Evolutionary conservation across 1,140 invertebrate genomes (phyloP).

Genomic region (Orius insidiosus): DNA sequence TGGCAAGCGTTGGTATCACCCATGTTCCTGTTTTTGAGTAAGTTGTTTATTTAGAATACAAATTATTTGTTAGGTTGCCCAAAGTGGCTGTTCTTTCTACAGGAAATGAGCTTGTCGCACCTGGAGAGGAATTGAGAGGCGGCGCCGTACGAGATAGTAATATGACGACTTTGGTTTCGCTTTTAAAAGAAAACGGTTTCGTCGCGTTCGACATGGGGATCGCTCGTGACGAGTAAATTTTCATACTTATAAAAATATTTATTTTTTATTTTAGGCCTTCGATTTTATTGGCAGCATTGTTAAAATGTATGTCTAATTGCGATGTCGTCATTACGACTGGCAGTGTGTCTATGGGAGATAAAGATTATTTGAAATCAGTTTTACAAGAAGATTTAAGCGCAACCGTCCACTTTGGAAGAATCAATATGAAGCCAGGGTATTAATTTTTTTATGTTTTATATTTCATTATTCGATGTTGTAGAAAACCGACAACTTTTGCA

Average conservation of each 20-base stretch:
- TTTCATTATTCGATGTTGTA: too few species aligned
- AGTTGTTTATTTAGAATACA: conserved; percentile 7
- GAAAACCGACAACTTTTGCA: conserved; percentile 90
- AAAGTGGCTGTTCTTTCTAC: conserved; percentile 72
- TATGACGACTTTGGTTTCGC: conserved; percentile 52
- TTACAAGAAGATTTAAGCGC: conserved; percentile 56
- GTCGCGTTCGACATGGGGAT: conserved; percentile 47
- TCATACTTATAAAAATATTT: conserved; percentile 5
- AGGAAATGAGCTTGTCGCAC: conserved; percentile 70
- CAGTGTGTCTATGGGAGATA: conserved; percentile 93
- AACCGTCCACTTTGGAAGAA: conserved; percentile 71
- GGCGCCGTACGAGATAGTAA: conserved; percentile 81
- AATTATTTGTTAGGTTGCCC: conserved; percentile 29
- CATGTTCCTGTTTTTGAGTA: conserved; percentile 36
- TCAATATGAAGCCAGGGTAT: conserved; percentile 88
- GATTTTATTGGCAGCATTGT: too few species aligned
- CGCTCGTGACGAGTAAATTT: conserved; percentile 45
- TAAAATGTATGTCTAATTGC: too few species aligned
- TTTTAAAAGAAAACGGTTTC: conserved; percentile 47
- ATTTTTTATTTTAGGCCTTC: too few species aligned
- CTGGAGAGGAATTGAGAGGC: conserved; percentile 31
- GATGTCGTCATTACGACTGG: conserved; percentile 21
- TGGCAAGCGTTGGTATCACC: conserved; percentile 52
- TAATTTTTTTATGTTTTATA: too few species aligned
- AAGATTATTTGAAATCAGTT: conserved; percentile 75